These are phyloP conservation scores for Propithecus perrieri DNA, from an alignment of 2,797 vertebrate species.

Conservation along the genomic window DNA sequence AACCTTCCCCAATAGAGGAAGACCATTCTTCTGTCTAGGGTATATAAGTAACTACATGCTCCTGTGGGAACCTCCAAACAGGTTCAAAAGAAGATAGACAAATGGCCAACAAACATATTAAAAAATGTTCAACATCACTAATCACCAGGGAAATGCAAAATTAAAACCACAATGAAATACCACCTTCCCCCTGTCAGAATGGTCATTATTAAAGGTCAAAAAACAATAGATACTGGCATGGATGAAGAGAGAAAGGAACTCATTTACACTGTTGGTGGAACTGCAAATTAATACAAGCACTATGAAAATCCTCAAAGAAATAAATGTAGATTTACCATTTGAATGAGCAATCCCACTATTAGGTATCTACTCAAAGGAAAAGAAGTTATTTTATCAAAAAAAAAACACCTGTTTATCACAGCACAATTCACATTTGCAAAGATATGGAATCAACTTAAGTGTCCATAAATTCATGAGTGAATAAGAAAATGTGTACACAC, in stretches of 20 bases:
- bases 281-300: background rate
- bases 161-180: background rate
- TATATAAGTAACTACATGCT: too few species aligned
- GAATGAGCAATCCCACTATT: background rate
- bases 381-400: too few species aligned
- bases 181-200: background rate
- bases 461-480: background rate
- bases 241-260: background rate
- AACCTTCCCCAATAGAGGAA: too few species aligned
- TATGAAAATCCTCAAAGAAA: background rate
- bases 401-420: background rate
- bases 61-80: too few species aligned
- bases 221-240: background rate
- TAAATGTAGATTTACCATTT: background rate
- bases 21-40: too few species aligned
- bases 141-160: background rate
- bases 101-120: background rate
- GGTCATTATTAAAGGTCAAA: background rate
- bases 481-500: background rate
- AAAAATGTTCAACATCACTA: background rate
- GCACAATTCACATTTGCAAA: background rate
- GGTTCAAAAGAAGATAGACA: background rate
- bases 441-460: background rate
- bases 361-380: background rate
- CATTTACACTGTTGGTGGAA: background rate